Evolutionary conservation across 2,797 vertebrate genomes (phyloP).

Genomic region (Malurus splendens): DNA sequence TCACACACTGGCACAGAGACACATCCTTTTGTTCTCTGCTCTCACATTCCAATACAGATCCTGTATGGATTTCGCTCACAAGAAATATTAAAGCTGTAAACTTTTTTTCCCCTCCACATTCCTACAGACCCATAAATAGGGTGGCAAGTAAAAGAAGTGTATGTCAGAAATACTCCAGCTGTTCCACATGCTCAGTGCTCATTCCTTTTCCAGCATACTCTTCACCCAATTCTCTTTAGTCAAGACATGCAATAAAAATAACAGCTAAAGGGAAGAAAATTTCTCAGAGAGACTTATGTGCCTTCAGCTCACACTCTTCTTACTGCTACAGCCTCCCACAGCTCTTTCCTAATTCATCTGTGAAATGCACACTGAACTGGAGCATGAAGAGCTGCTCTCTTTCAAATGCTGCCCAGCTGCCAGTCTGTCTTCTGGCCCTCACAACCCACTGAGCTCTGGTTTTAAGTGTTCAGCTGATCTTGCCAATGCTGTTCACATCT

Average conservation of each 20-base stretch:
- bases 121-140: slow-evolving; percentile 26
- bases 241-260: slow-evolving; percentile 37
- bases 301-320: background rate
- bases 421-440: background rate
- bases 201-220: background rate
- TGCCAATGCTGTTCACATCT: background rate
- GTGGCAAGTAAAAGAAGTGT: slow-evolving; percentile 38
- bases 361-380: background rate
- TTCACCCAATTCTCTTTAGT: slow-evolving; percentile 7
- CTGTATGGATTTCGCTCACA: slow-evolving; percentile 50
- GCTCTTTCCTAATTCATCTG: background rate
- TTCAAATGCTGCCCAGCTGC: background rate
- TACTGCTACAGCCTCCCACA: background rate
- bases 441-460: background rate
- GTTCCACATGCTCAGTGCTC: background rate
- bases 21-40: slow-evolving; percentile 27
- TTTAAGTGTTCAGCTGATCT: background rate
- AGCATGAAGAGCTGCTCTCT: background rate
- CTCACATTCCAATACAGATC: slow-evolving; percentile 37
- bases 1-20: slow-evolving; percentile 5
- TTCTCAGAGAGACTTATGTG: background rate
- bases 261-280: background rate
- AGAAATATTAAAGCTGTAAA: slow-evolving; percentile 61
- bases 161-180: slow-evolving; percentile 55
- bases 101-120: slow-evolving; percentile 29